Conservation (phyloP, 2,113 vertebrate genomes). For the Pungitius pungitius region DNA sequence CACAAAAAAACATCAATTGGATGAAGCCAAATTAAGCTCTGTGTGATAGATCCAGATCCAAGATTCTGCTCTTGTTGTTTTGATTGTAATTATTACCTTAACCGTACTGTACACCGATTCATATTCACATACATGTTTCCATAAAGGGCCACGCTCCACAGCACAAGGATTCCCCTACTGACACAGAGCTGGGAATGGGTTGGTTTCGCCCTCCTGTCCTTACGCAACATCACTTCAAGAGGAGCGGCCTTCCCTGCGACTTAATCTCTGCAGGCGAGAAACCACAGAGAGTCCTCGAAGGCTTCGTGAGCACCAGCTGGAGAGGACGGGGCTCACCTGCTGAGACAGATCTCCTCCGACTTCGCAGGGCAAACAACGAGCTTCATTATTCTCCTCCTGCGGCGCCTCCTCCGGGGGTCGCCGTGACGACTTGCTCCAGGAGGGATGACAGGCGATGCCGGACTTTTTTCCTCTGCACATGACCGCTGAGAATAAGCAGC, state of each 20-base stretch:
- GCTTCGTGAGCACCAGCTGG: slow-evolving; percentile 63
- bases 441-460: background rate
- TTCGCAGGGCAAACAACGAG: slow-evolving; percentile 52
- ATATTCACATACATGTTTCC: slow-evolving; percentile 16
- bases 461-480: slow-evolving; percentile 1
- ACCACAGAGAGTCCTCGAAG: slow-evolving; percentile 46
- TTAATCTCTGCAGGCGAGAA: slow-evolving; percentile 57
- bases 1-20: background rate
- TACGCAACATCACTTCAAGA: slow-evolving; percentile 44
- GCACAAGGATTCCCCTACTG: slow-evolving; percentile 11
- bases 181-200: slow-evolving; percentile 15
- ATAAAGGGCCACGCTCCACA: slow-evolving; percentile 30
- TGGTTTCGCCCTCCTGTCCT: slow-evolving; percentile 25
- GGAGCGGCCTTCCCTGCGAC: slow-evolving; percentile 31
- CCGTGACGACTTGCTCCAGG: slow-evolving; percentile 19
- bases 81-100: slow-evolving; percentile 8
- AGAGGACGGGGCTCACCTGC: slow-evolving; percentile 61
- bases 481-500: background rate
- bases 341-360: slow-evolving; percentile 61
- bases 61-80: background rate
- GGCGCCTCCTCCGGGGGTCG: slow-evolving; percentile 14
- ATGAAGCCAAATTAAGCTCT: background rate
- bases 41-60: background rate
- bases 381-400: slow-evolving; percentile 61
- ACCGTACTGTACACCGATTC: slow-evolving; percentile 15